Conservation (phyloP, 2,888 invertebrate species). For the Himalopsyche kuldschensis region DNA sequence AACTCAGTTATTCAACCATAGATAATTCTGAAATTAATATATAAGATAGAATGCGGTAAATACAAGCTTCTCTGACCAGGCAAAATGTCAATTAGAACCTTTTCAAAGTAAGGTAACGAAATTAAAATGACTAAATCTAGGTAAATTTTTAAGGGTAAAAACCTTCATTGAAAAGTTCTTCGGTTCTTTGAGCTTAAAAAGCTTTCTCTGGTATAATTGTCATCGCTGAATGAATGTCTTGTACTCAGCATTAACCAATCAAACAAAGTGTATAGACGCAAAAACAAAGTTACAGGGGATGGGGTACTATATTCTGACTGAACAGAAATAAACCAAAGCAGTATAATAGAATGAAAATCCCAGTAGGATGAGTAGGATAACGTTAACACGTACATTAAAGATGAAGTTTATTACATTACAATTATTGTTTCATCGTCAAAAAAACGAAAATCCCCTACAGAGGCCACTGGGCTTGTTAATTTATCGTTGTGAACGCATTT, state of each 20-base stretch:
- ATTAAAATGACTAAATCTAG: no score
- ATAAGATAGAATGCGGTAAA: no score
- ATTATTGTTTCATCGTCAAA: background rate
- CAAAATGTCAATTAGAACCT: no score
- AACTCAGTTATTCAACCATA: no score
- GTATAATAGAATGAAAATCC: background rate
- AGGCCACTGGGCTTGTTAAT: background rate
- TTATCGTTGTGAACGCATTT: no score
- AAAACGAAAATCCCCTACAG: background rate
- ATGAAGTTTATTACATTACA: constrained; percentile 12
- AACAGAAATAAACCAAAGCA: background rate
- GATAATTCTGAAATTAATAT: no score
- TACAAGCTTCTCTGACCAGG: no score
- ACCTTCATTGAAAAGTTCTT: no score
- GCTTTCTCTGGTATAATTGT: no score
- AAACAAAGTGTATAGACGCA: constrained; percentile 19
- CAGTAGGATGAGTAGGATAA: background rate
- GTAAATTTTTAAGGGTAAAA: no score
- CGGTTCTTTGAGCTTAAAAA: no score
- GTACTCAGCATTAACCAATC: background rate
- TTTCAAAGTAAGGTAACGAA: no score
- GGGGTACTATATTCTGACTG: background rate
- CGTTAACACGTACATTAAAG: constrained; percentile 13
- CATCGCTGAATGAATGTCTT: background rate
- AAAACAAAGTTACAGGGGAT: constrained; percentile 12